Evolutionary conservation across 2,113 vertebrate species (phyloP).

Genomic region (Gnathonemus echidnorhynchus): DNA sequence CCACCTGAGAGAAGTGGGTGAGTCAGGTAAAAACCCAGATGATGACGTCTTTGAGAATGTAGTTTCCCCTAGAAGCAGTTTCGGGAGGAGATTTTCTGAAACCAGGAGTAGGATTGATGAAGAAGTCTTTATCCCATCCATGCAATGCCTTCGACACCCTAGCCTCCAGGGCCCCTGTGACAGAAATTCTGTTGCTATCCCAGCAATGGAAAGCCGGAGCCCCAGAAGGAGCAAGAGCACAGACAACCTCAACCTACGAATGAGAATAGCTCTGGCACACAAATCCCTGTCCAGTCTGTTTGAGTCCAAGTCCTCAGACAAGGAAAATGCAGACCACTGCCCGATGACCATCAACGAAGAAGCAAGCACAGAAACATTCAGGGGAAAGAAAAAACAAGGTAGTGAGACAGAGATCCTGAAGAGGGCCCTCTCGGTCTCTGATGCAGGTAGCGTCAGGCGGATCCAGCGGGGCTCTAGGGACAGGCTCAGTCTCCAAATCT

Average conservation of each 20-base stretch:
- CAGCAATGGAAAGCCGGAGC: constrained; percentile 38
- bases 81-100: constrained; percentile 45
- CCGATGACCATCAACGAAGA: constrained; percentile 54
- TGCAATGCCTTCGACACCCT: constrained; percentile 20
- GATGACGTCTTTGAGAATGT: constrained; percentile 56
- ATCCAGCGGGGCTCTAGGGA: constrained; percentile 21
- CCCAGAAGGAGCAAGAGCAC: constrained; percentile 52
- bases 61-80: constrained; percentile 41
- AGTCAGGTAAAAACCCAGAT: constrained; percentile 45
- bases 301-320: constrained; percentile 62
- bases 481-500: constrained; percentile 14
- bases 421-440: constrained; percentile 38
- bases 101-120: constrained; percentile 25
- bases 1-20: constrained; percentile 32
- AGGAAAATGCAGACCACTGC: constrained; percentile 48
- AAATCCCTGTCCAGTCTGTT: constrained; percentile 71
- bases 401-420: constrained; percentile 51
- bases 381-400: constrained; percentile 58
- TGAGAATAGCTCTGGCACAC: constrained; percentile 63
- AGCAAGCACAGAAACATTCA: constrained; percentile 47
- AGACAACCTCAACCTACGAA: constrained; percentile 60
- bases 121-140: constrained; percentile 12
- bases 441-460: not conserved
- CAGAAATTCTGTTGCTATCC: constrained; percentile 26
- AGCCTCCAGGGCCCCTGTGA: constrained; percentile 18